A percentile compares a stretch with the other conserved stretches of the same genome.
These are phyloP conservation scores for Drosophila parvula DNA, from an alignment of 1,140 invertebrate genomes.

Conservation along the genomic window DNA sequence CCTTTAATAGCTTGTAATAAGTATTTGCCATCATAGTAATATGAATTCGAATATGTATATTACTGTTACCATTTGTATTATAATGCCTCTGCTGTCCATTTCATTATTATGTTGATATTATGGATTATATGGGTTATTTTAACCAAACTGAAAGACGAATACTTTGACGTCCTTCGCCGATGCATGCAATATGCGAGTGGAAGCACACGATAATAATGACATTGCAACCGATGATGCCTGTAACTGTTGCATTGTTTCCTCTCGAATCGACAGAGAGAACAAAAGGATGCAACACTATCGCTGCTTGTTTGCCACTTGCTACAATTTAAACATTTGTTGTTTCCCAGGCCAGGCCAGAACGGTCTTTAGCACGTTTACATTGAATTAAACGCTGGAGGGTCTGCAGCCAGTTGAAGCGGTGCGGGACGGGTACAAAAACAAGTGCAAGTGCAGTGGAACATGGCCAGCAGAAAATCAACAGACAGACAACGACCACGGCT, in stretches of 20 bases:
- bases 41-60: background rate
- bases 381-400: conserved; percentile 71
- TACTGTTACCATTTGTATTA: too few relatives aligned
- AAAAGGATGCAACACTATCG: conserved; percentile 63
- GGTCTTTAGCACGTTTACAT: conserved; percentile 79
- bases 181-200: conserved; percentile 8
- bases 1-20: background rate
- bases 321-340: conserved; percentile 67
- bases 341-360: conserved; percentile 62
- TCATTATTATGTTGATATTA: conserved; percentile 1
- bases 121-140: background rate
- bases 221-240: conserved; percentile 28
- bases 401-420: background rate
- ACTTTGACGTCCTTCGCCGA: background rate
- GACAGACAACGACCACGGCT: conserved; percentile 24
- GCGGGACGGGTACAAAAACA: conserved; percentile 22
- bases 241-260: conserved; percentile 34
- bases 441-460: conserved; percentile 57
- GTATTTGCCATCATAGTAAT: background rate
- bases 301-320: conserved; percentile 63
- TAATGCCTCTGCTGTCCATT: background rate
- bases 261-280: conserved; percentile 14
- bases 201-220: conserved; percentile 31
- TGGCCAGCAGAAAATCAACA: conserved; percentile 74
- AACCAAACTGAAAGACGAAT: background rate